Percentiles rank a stretch among this genome's conserved stretches.
Conservation (phyloP, 92 coral and sea anemone species). For the Actinernus sp. region DNA sequence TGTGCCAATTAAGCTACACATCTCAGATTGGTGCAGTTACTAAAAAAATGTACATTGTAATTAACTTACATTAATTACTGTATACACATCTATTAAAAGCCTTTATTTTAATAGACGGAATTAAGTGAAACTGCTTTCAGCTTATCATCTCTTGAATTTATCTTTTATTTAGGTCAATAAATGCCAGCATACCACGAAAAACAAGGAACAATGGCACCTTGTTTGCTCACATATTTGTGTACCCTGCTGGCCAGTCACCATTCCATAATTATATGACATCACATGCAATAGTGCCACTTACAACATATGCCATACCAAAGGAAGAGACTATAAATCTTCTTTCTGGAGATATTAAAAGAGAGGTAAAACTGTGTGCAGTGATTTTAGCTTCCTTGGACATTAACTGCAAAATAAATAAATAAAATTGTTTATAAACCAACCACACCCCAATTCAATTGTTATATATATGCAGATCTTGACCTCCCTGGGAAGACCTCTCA, state of each 20-base stretch:
- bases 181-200: slow-evolving; percentile 80
- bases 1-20: too few species aligned
- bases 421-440: too few species aligned
- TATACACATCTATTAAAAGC: background rate
- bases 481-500: background rate
- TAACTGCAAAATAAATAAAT: too few species aligned
- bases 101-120: background rate
- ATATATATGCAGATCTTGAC: too few species aligned
- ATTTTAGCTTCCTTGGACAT: too few species aligned
- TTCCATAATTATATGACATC: slow-evolving; percentile 63
- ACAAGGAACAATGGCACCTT: slow-evolving; percentile 94
- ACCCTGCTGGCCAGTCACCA: slow-evolving; percentile 75
- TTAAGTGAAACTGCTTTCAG: too few species aligned
- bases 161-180: slow-evolving; percentile 55
- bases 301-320: slow-evolving; percentile 76
- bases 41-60: too few species aligned
- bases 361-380: background rate
- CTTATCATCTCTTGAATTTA: background rate
- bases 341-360: slow-evolving; percentile 27
- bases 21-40: too few species aligned
- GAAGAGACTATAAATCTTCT: slow-evolving; percentile 81
- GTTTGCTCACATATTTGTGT: slow-evolving; percentile 74
- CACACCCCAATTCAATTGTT: too few species aligned
- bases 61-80: background rate
- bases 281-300: slow-evolving; percentile 59